Percentiles rank a stretch among this genome's conserved stretches.
phyloP scores from a whole-genome alignment of 2,888 invertebrate species.

The Sialis lutaria region DNA sequence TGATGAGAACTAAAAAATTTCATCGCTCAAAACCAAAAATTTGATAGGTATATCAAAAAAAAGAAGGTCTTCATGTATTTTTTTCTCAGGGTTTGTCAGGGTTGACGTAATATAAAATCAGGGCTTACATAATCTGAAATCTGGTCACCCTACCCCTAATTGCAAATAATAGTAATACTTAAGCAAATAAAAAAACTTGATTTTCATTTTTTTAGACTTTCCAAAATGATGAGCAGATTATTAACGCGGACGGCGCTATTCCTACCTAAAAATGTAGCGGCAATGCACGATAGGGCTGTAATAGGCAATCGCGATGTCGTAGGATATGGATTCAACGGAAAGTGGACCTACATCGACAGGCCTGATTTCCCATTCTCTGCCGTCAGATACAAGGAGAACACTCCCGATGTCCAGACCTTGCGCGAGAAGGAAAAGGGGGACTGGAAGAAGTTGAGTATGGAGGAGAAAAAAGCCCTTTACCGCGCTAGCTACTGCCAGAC shows the following conservation, averaged over 20 bases:
- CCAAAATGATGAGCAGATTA: not conserved
- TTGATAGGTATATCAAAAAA: too few relatives aligned
- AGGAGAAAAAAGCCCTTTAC: constrained; percentile 88
- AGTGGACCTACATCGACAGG: constrained; percentile 59
- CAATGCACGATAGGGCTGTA: constrained; percentile 37
- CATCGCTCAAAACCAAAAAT: too few relatives aligned
- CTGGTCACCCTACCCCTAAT: too few relatives aligned
- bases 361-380: constrained; percentile 73
- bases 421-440: constrained; percentile 86
- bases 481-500: constrained; percentile 88
- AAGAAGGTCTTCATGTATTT: too few relatives aligned
- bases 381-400: constrained; percentile 53
- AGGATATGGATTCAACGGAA: constrained; percentile 70
- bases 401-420: constrained; percentile 56
- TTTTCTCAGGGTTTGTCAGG: too few relatives aligned
- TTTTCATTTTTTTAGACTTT: too few relatives aligned
- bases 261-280: constrained; percentile 31
- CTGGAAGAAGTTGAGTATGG: constrained; percentile 76
- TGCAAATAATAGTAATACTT: too few relatives aligned
- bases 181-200: too few relatives aligned
- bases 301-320: constrained; percentile 81
- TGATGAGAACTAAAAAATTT: too few relatives aligned
- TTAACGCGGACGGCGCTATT: constrained; percentile 24
- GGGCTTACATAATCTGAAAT: too few relatives aligned
- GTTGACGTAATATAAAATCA: too few relatives aligned